A percentile compares a stretch with the other conserved stretches of the same genome.
phyloP scores from a whole-genome alignment of 2,797 vertebrate species.

The Limnodromus scolopaceus region DNA sequence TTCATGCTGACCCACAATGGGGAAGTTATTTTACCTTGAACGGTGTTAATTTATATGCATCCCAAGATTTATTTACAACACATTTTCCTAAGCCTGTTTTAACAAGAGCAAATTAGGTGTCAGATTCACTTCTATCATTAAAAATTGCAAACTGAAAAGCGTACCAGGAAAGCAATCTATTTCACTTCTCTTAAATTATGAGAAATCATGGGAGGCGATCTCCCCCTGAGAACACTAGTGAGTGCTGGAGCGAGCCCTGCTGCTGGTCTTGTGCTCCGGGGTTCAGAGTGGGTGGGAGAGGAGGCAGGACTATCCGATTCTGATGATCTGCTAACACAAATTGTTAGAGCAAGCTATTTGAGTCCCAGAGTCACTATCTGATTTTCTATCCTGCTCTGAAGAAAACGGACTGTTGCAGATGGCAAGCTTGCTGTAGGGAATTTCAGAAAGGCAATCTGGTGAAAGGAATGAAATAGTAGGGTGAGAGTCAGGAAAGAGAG shows the following conservation, averaged over 20 bases:
- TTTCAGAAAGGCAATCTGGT: neutral
- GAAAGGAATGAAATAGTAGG: neutral
- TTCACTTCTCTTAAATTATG: neutral
- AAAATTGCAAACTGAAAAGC: neutral
- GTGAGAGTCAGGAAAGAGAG: neutral
- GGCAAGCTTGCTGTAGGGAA: neutral
- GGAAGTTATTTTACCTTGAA: neutral
- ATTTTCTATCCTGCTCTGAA: neutral
- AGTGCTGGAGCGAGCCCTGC: neutral
- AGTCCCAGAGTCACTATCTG: neutral
- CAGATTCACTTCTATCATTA: neutral
- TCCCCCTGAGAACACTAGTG: neutral
- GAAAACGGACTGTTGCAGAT: neutral
- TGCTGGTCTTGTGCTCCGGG: neutral
- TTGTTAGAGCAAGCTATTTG: neutral
- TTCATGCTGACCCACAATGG: neutral
- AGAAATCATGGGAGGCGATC: neutral
- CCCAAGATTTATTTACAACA: slow-evolving; percentile 3
- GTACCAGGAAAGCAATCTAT: neutral
- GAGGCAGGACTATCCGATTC: neutral
- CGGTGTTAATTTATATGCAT: neutral
- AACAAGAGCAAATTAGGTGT: slow-evolving; percentile 24
- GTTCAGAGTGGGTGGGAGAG: neutral
- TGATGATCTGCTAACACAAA: neutral
- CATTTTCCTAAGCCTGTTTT: neutral